Conservation (phyloP, 1,140 invertebrate species). For the Diabrotica virgifera region DNA sequence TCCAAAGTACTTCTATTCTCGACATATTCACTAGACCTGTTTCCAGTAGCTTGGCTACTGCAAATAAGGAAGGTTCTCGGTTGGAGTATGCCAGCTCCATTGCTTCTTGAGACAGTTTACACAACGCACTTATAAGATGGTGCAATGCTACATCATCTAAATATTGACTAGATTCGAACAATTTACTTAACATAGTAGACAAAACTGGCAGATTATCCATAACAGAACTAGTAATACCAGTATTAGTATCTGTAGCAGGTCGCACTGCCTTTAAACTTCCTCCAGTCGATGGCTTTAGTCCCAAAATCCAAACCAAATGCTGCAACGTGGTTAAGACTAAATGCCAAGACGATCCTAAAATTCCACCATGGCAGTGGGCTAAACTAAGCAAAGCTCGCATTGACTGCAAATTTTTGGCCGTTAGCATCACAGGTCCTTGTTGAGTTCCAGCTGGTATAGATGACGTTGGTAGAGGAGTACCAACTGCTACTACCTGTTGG, state of each 20-base stretch:
- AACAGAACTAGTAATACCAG: conserved; percentile 92
- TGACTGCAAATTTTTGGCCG: conserved; percentile 95
- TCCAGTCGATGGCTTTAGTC: conserved; percentile 90
- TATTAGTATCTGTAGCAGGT: conserved; percentile 73
- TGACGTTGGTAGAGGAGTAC: conserved; percentile 84
- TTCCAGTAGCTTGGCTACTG: conserved; percentile 95
- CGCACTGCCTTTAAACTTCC: conserved; percentile 81
- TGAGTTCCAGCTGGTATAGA: conserved; percentile 73
- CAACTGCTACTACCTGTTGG: conserved; percentile 91
- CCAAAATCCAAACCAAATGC: conserved; percentile 97
- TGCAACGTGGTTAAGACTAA: conserved; percentile 92
- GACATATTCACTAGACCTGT: conserved; percentile 93
- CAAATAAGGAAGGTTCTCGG: conserved; percentile 95
- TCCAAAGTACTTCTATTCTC: conserved; percentile 92
- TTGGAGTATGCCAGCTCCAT: conserved; percentile 97
- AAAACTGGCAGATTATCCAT: conserved; percentile 94
- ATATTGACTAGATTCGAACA: conserved; percentile 93
- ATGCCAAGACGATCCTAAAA: conserved; percentile 92
- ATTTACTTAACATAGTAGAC: conserved; percentile 86
- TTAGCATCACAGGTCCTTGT: conserved; percentile 97
- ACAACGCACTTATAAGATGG: conserved; percentile 94
- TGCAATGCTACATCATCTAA: conserved; percentile 91
- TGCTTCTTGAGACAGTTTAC: conserved; percentile 93
- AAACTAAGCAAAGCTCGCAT: conserved; percentile 87
- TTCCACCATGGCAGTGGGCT: conserved; percentile 89